Percentiles rank a stretch among this genome's conserved stretches.
Conservation (phyloP, 2,888 invertebrate species). For the Zaprionus lineosus region DNA sequence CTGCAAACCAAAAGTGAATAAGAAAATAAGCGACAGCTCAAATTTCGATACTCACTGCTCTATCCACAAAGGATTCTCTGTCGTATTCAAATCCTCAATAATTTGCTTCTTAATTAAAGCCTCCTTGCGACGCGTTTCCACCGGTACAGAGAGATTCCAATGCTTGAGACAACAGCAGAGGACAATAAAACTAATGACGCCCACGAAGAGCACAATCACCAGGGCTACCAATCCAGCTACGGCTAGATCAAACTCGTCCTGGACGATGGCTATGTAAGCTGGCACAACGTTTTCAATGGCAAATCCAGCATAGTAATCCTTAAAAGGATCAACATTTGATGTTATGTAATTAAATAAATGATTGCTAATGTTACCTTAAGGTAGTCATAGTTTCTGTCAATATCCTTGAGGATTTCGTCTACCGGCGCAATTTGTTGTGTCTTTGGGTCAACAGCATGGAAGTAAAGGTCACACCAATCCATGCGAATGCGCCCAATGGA, state of each 20-base stretch:
- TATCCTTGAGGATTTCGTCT: constrained; percentile 89
- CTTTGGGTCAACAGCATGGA: constrained; percentile 90
- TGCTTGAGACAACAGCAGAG: constrained; percentile 94
- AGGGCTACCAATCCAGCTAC: constrained; percentile 93
- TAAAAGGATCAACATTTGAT: constrained; percentile 36
- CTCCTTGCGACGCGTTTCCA: constrained; percentile 91
- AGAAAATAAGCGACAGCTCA: too few species aligned
- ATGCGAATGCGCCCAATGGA: constrained; percentile 84
- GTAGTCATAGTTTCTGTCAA: constrained; percentile 93
- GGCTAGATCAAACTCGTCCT: constrained; percentile 93
- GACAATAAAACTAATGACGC: constrained; percentile 92
- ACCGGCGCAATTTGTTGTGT: constrained; percentile 90
- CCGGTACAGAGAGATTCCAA: constrained; percentile 92
- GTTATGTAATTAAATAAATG: too few species aligned
- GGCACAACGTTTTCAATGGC: constrained; percentile 90
- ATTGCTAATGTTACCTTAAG: constrained; percentile 85
- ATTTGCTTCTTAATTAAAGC: constrained; percentile 92
- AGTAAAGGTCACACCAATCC: constrained; percentile 91
- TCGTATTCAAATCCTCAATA: constrained; percentile 92
- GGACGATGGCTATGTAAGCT: constrained; percentile 86
- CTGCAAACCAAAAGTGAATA: constrained; percentile 81
- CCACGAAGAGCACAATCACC: constrained; percentile 92
- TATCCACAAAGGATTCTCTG: constrained; percentile 96
- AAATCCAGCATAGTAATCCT: constrained; percentile 87
- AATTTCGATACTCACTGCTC: constrained; percentile 87